These are phyloP conservation scores for Enteromius mattozi DNA, from an alignment of 2,797 vertebrate species.

Conservation along the genomic window DNA sequence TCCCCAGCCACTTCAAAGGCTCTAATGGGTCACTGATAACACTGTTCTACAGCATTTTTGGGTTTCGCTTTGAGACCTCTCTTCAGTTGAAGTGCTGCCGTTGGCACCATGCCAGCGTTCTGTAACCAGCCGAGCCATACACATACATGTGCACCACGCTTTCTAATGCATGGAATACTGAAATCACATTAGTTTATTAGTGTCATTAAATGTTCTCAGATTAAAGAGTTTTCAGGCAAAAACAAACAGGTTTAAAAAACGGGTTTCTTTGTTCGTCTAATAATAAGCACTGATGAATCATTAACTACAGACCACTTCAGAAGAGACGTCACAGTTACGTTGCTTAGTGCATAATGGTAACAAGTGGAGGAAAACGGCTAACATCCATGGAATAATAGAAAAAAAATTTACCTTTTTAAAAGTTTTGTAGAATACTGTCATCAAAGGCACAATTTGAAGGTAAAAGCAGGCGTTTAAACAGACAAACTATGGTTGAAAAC, in stretches of 20 bases:
- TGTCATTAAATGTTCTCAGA: not conserved
- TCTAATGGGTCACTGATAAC: conserved; percentile 86
- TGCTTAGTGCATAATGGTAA: too few relatives aligned
- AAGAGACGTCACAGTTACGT: not conserved
- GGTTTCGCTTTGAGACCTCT: conserved; percentile 44
- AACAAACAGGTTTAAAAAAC: not conserved
- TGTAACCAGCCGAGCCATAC: not conserved
- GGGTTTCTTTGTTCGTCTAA: not conserved
- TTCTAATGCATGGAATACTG: not conserved
- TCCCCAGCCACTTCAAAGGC: conserved; percentile 82
- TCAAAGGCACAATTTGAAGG: too few relatives aligned
- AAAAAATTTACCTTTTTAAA: too few relatives aligned
- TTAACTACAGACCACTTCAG: not conserved
- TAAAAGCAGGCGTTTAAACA: too few relatives aligned
- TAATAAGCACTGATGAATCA: not conserved
- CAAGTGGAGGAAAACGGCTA: too few relatives aligned
- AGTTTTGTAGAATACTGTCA: too few relatives aligned
- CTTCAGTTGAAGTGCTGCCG: conserved; percentile 38
- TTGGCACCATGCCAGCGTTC: conserved; percentile 47
- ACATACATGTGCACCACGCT: not conserved
- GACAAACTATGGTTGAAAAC: too few relatives aligned
- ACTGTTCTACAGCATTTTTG: conserved; percentile 59
- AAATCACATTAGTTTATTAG: not conserved
- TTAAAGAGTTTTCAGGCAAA: not conserved
- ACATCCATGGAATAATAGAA: too few relatives aligned